These are phyloP conservation scores for Dromaius novaehollandiae DNA, from an alignment of 2,113 vertebrate genomes.

Conservation along the genomic window DNA sequence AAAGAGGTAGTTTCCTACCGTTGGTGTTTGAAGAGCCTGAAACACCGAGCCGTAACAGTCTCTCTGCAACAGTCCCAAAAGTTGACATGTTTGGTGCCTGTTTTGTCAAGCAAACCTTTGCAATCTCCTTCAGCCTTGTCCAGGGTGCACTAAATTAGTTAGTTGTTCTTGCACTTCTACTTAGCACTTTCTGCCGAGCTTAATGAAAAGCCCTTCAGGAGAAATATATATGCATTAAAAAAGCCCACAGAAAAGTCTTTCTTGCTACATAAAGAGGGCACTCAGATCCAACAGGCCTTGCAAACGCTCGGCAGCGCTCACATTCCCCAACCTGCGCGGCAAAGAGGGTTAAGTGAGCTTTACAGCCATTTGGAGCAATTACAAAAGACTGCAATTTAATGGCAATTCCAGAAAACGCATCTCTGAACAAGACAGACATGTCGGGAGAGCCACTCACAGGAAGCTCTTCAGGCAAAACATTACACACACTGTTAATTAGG, in stretches of 20 bases:
- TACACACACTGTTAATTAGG: slow-evolving; percentile 47
- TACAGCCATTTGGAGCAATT: slow-evolving; percentile 33
- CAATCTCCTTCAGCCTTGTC: slow-evolving; percentile 33
- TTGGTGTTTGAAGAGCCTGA: slow-evolving; percentile 31
- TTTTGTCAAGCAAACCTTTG: slow-evolving; percentile 56
- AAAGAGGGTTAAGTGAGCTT: slow-evolving; percentile 57
- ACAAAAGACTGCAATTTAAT: slow-evolving; percentile 34
- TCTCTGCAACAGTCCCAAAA: slow-evolving; percentile 43
- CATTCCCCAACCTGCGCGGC: neutral
- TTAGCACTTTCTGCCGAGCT: neutral
- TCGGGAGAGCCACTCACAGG: slow-evolving; percentile 57
- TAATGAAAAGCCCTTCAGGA: slow-evolving; percentile 58
- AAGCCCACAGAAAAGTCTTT: slow-evolving; percentile 32
- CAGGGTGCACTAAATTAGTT: slow-evolving; percentile 46
- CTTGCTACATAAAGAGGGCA: slow-evolving; percentile 7
- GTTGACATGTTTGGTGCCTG: slow-evolving; percentile 57
- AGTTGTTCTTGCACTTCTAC: slow-evolving; percentile 12
- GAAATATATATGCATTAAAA: neutral
- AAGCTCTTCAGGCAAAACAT: slow-evolving; percentile 69
- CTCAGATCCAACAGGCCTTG: neutral
- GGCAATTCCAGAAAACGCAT: slow-evolving; percentile 63
- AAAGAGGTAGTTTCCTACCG: slow-evolving; percentile 46
- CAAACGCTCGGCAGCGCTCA: rapidly evolving
- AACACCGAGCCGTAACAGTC: neutral
- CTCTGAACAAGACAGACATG: slow-evolving; percentile 57